Evolutionary conservation across 1,140 invertebrate species (phyloP), one percentile per base, ranked within the genome.

Genomic region (Lamellibrachia luymesi): DNA sequence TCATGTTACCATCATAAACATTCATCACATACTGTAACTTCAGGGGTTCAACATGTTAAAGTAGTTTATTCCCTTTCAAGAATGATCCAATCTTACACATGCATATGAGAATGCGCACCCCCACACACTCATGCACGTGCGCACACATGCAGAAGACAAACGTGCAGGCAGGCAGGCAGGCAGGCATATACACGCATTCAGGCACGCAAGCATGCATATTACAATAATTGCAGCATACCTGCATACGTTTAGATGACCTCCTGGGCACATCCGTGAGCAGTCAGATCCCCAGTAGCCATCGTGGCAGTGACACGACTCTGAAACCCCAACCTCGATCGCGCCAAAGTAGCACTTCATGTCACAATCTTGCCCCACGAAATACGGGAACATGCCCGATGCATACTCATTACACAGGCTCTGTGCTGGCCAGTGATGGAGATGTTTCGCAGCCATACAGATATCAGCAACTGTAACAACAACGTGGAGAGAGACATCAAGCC

Each of bases 271-370:
- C 25, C 92, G 17, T 64, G 92, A 90, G 92, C 94, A 95, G 27
- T 56, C 51, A 27, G 90, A 25, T 17, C 94, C 94, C 93, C 94
- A 95, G 92, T 93, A 95, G 13, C 94, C 94, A n/a, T 91, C 10
- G 50, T 92, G 91, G 93, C 94, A 95, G 2, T 25, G 49, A 51
- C 94, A 95, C 13, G 27, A 17, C 50, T 92, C 92, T 17, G 52
- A 17, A 50, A 92, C 92, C 89, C 92, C 92, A 8, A 90, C 80
- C 38, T 94, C 91, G 8, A 93, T 64, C 13, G 93, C 8, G 38
- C 94, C 94, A 92, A 94, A 94, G 91, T 94, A 94, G 93, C 94
- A 95, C 49, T 93, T 51, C 17, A 38, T 56, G 91, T 91, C 91
- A 91, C 93, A 93, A 38, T 25, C 38, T 51, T 8, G 2, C 2